Conservation (phyloP, 2,888 invertebrate species). For the Brachypalpus laphriformis region DNA sequence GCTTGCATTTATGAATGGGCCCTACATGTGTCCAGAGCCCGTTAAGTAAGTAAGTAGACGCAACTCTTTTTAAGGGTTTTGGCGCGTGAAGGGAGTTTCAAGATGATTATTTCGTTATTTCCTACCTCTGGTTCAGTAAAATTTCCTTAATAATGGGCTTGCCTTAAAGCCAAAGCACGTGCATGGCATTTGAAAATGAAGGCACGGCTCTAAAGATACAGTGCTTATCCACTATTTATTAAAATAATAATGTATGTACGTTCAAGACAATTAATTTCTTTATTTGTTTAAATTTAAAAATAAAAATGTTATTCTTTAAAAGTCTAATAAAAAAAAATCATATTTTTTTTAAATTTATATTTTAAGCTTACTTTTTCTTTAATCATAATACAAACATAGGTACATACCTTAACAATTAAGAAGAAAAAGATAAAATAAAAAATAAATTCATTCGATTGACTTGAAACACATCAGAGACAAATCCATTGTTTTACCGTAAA, state of each 20-base stretch:
- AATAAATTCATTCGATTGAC: slow-evolving; percentile 60
- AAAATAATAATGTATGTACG: background rate
- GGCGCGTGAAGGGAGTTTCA: too few species aligned
- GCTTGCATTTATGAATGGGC: too few species aligned
- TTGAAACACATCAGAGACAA: slow-evolving; percentile 21
- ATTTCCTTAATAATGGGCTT: too few species aligned
- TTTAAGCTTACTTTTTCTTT: slow-evolving; percentile 18
- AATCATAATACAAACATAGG: slow-evolving; percentile 33
- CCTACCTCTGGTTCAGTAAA: too few species aligned
- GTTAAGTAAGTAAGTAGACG: too few species aligned
- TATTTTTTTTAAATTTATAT: background rate
- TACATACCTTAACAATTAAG: slow-evolving; percentile 20
- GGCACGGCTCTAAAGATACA: too few species aligned
- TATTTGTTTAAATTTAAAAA: slow-evolving; percentile 40
- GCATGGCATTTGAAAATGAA: too few species aligned
- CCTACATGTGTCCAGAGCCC: too few species aligned
- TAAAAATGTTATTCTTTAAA: slow-evolving; percentile 44
- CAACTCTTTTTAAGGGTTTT: too few species aligned
- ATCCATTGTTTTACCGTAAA: background rate
- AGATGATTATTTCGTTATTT: too few species aligned
- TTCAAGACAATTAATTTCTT: slow-evolving; percentile 7
- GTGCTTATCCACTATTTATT: too few species aligned
- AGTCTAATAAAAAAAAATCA: slow-evolving; percentile 14
- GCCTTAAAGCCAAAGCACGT: too few species aligned
- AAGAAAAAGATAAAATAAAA: background rate